A percentile compares a stretch with the other conserved stretches of the same genome.
These are phyloP conservation scores for Menidia beryllina DNA, from an alignment of 2,113 vertebrate genomes.

Conservation along the genomic window DNA sequence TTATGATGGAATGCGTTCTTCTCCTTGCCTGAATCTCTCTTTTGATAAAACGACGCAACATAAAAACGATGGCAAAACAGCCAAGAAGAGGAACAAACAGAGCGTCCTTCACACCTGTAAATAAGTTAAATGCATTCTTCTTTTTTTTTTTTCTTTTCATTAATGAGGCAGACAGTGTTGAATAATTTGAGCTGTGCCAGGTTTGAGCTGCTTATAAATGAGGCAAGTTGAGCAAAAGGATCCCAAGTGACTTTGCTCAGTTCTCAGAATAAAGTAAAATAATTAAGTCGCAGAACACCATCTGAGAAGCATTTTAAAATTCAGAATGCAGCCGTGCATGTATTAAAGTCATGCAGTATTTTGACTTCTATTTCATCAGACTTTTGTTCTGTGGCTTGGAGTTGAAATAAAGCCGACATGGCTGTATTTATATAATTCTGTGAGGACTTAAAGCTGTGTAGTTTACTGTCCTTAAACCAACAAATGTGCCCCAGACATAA, in stretches of 20 bases:
- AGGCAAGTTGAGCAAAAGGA: conserved; percentile 62
- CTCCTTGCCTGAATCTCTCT: not conserved
- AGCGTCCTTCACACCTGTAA: conserved; percentile 24
- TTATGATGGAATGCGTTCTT: not conserved
- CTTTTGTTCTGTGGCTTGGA: not conserved
- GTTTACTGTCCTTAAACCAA: not conserved
- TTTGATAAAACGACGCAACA: conserved; percentile 1
- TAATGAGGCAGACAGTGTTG: conserved; percentile 59
- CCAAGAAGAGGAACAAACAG: not conserved
- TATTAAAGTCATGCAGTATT: not conserved
- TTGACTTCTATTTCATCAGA: not conserved
- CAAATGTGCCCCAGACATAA: conserved; percentile 13
- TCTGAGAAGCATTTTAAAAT: conserved; percentile 14
- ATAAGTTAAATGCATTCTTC: conserved; percentile 34
- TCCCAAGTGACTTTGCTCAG: conserved; percentile 52
- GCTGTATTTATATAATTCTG: not conserved
- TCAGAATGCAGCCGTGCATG: not conserved
- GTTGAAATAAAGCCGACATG: not conserved
- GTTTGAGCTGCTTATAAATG: conserved; percentile 64
- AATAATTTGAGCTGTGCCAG: conserved; percentile 63
- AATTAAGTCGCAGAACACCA: conserved; percentile 46
- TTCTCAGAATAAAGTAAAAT: conserved; percentile 47
- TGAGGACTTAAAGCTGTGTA: not conserved
- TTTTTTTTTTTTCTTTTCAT: conserved; percentile 36
- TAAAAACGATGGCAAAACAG: not conserved